Evolutionary conservation across 2,797 vertebrate genomes (phyloP).

Genomic region (Enteromius unitaeniatus): DNA sequence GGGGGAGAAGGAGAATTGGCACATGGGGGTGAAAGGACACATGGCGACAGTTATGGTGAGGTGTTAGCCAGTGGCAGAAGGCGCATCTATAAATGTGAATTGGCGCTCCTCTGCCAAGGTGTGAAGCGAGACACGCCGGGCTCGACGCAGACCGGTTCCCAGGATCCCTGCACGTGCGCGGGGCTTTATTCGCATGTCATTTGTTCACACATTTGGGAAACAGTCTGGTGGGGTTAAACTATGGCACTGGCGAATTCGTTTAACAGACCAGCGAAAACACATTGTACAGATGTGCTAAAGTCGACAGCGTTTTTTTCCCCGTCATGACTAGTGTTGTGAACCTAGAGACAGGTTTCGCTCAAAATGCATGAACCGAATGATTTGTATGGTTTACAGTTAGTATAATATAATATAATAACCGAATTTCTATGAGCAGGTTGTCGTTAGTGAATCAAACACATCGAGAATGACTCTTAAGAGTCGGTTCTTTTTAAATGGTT

Average conservation of each 20-base stretch:
- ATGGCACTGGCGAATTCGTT: not conserved
- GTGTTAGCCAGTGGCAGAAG: constrained; percentile 62
- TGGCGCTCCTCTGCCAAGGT: constrained; percentile 59
- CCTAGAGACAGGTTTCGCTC: not conserved
- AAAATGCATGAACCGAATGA: not conserved
- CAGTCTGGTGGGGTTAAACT: constrained; percentile 4
- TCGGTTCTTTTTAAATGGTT: not conserved
- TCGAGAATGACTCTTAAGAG: not conserved
- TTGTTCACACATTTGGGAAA: constrained; percentile 60
- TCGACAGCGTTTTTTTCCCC: not conserved
- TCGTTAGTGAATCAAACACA: no score
- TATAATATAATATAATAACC: no score
- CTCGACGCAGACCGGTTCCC: constrained; percentile 57
- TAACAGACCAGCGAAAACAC: not conserved
- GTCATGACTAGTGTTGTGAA: not conserved
- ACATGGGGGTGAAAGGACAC: constrained; percentile 47
- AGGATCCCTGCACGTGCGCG: constrained; percentile 54
- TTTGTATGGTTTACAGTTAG: not conserved
- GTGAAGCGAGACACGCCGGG: constrained; percentile 65
- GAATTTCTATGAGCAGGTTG: no score
- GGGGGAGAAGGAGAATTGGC: constrained; percentile 24
- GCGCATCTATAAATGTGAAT: constrained; percentile 58
- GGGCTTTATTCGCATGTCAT: constrained; percentile 51
- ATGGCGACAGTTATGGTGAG: constrained; percentile 55
- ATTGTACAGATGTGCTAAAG: not conserved